Conservation (phyloP, 2,113 vertebrate species). For the Nycticryphes semicollaris region DNA sequence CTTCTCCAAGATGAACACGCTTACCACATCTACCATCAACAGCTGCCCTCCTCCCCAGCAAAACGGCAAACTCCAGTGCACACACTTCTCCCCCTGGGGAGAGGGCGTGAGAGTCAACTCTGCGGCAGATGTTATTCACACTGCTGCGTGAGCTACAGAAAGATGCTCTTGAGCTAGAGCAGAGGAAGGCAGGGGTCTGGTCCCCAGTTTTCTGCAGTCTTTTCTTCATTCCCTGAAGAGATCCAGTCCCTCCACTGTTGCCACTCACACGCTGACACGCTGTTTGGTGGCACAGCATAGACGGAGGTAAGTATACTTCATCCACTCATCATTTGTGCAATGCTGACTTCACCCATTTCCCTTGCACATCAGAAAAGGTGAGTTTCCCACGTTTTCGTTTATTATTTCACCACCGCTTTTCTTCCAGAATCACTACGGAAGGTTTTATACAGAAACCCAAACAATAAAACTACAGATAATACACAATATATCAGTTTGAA, state of each 20-base stretch:
- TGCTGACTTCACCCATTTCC: not conserved
- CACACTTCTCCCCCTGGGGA: constrained; percentile 12
- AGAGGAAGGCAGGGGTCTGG: not conserved
- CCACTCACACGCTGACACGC: not conserved
- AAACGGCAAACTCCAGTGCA: constrained; percentile 28
- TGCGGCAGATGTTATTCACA: not conserved
- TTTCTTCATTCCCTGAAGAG: not conserved
- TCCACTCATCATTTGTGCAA: not conserved
- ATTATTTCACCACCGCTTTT: not conserved
- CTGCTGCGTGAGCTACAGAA: not conserved
- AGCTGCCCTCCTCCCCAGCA: not conserved
- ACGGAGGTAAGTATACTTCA: not conserved
- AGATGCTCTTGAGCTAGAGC: not conserved
- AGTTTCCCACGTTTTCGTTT: not conserved
- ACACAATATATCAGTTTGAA: not conserved
- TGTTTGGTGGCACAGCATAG: not conserved
- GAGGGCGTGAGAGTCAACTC: not conserved
- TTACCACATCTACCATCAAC: not conserved
- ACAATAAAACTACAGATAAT: not conserved
- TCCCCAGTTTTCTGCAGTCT: not conserved
- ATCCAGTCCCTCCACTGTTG: not conserved
- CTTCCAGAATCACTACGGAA: not conserved
- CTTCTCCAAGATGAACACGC: not conserved
- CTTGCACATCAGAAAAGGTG: not conserved
- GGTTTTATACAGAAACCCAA: not conserved